Percentiles rank a stretch among this genome's conserved stretches.
phyloP scores from a whole-genome alignment of 2,888 invertebrate species.

The Andrena trimmerana region DNA sequence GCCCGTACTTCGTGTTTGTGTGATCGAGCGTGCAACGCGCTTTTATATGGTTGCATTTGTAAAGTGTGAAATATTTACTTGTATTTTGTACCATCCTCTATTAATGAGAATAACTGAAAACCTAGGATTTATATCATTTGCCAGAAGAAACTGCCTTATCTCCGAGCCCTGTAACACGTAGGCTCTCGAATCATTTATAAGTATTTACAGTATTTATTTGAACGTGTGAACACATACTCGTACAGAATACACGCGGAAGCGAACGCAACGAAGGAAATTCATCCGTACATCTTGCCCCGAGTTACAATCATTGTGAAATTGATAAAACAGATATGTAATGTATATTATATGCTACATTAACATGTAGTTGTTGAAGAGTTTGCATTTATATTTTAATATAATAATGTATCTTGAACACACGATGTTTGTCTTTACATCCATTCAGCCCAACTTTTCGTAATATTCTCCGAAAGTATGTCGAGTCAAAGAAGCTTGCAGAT shows the following conservation, averaged over 20 bases:
- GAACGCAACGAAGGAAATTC: neutral
- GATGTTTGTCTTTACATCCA: slow-evolving; percentile 47
- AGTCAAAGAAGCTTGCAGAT: neutral
- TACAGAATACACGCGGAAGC: neutral
- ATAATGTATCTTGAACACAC: slow-evolving; percentile 67
- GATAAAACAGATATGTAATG: slow-evolving; percentile 56
- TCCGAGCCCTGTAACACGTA: slow-evolving; percentile 24
- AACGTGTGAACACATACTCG: neutral
- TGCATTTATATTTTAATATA: slow-evolving; percentile 84
- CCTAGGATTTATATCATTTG: slow-evolving; percentile 45
- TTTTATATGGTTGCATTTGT: slow-evolving; percentile 48
- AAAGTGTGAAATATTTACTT: slow-evolving; percentile 59
- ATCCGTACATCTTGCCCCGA: slow-evolving; percentile 1
- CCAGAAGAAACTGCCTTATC: slow-evolving; percentile 46
- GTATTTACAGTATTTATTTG: slow-evolving; percentile 46
- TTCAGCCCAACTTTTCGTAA: neutral
- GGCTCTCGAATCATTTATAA: slow-evolving; percentile 4
- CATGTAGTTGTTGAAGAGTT: slow-evolving; percentile 76
- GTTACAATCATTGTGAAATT: slow-evolving; percentile 35
- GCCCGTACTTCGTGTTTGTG: slow-evolving; percentile 33
- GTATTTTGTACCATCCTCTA: slow-evolving; percentile 59
- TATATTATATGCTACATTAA: slow-evolving; percentile 72
- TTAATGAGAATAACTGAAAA: slow-evolving; percentile 52
- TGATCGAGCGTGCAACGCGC: slow-evolving; percentile 40
- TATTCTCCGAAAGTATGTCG: neutral